Conservation (phyloP, 1,140 invertebrate species). For the Thereuonema tuberculata region DNA sequence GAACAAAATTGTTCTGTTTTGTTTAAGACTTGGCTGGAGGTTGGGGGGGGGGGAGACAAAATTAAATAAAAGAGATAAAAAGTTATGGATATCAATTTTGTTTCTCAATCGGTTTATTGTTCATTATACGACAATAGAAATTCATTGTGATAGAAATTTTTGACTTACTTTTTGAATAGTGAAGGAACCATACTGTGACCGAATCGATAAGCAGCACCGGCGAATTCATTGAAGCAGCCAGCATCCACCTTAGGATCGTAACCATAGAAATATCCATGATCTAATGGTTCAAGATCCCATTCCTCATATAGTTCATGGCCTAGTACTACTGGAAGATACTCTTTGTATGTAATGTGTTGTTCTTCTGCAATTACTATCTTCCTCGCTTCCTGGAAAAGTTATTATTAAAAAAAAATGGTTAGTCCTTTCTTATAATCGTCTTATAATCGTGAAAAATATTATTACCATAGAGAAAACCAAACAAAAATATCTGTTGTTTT, state of each 20-base stretch:
- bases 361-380: conserved; percentile 35
- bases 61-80: too few relatives aligned
- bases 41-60: too few relatives aligned
- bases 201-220: conserved; percentile 44
- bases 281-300: conserved; percentile 38
- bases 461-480: too few relatives aligned
- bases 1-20: too few relatives aligned
- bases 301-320: conserved; percentile 23
- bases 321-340: conserved; percentile 33
- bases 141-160: too few relatives aligned
- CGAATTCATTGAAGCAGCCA: conserved; percentile 44
- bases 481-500: too few relatives aligned
- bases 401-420: too few relatives aligned
- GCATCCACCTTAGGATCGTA: conserved; percentile 41
- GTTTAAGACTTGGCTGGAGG: too few relatives aligned
- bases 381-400: conserved; percentile 38
- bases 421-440: too few relatives aligned
- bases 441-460: conserved; percentile 39
- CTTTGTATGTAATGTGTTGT: conserved; percentile 35
- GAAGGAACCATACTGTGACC: conserved; percentile 42
- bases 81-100: too few relatives aligned
- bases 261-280: conserved; percentile 26
- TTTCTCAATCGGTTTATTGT: too few relatives aligned
- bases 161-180: conserved; percentile 3
- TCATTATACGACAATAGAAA: too few relatives aligned